A percentile compares a stretch with the other conserved stretches of the same genome.
Evolutionary conservation across 2,113 vertebrate species (phyloP).

Genomic region (Psittacara wagleri): DNA sequence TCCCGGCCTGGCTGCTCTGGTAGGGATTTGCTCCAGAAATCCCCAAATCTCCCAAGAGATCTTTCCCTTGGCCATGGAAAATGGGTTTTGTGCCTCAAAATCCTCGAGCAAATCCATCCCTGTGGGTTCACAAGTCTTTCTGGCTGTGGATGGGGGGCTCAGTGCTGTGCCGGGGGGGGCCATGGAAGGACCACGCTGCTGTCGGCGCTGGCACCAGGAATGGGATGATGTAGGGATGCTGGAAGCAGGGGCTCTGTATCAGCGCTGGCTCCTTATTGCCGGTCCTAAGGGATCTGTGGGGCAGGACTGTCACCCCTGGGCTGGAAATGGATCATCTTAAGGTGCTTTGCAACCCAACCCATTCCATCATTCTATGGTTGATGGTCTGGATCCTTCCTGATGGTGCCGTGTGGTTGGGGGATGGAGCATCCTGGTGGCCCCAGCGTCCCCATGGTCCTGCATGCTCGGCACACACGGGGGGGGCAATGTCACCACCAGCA

Average conservation of each 20-base stretch:
- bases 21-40: not conserved
- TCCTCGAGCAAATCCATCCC: no score
- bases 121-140: no score
- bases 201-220: not conserved
- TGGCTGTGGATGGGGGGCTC: not conserved
- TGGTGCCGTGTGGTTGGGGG: accelerated
- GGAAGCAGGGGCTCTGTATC: not conserved
- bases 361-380: no score
- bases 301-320: not conserved
- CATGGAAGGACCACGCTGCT: not conserved
- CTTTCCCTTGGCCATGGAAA: not conserved
- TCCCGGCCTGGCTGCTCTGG: not conserved
- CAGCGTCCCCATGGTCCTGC: no score
- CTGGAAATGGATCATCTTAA: no score
- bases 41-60: not conserved
- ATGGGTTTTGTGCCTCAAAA: not conserved
- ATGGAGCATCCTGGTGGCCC: not conserved
- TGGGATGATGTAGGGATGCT: not conserved
- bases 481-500: not conserved
- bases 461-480: accelerated
- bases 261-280: not conserved
- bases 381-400: no score
- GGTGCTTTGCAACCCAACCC: no score
- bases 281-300: not conserved
- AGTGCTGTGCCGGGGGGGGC: accelerated